Conservation (phyloP, 2,113 vertebrate genomes). For the Carassius carassius region DNA sequence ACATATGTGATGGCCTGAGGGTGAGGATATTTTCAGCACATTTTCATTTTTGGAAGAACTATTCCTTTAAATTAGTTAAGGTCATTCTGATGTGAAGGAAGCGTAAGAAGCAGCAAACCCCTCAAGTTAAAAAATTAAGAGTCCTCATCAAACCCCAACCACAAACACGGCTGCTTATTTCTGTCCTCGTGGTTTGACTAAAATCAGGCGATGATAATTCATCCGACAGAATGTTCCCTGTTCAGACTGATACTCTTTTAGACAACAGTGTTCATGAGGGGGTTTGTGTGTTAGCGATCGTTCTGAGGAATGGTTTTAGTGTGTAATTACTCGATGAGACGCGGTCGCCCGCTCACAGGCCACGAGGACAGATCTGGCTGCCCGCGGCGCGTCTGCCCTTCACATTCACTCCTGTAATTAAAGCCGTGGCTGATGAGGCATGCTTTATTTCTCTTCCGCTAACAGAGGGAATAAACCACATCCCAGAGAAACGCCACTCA, state of each 20-base stretch:
- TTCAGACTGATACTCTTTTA: too few relatives aligned
- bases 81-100: not conserved
- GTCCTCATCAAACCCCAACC: not conserved
- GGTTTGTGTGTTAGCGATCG: not conserved
- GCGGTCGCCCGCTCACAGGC: not conserved
- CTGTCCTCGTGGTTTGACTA: not conserved
- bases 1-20: too few relatives aligned
- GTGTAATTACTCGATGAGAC: constrained; percentile 25
- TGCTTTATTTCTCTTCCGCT: constrained; percentile 28
- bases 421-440: constrained; percentile 4
- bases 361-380: constrained; percentile 31
- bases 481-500: not conserved
- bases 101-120: too few relatives aligned
- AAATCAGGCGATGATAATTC: too few relatives aligned
- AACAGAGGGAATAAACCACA: constrained; percentile 8
- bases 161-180: not conserved
- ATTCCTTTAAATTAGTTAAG: too few relatives aligned
- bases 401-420: constrained; percentile 40
- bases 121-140: too few relatives aligned
- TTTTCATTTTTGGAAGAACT: too few relatives aligned
- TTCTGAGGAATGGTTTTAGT: not conserved
- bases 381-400: constrained; percentile 27
- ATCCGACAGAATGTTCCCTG: too few relatives aligned
- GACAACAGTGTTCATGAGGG: not conserved
- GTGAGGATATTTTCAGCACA: too few relatives aligned